Evolutionary conservation across 2,888 invertebrate genomes (phyloP).

Genomic region (Macrosoma leucophasiata): DNA sequence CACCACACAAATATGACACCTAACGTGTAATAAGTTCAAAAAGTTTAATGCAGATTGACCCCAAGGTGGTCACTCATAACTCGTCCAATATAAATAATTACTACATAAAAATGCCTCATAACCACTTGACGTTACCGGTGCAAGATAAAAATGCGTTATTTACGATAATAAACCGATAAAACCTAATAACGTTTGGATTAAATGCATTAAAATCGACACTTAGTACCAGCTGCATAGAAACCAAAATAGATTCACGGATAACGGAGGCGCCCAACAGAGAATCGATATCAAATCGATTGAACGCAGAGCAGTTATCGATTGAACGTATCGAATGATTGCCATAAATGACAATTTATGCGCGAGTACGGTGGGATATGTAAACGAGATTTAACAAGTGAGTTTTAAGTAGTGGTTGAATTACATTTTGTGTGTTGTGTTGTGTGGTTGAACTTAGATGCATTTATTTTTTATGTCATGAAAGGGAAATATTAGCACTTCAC

Average conservation of each 20-base stretch:
- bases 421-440: slow-evolving; percentile 27
- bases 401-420: slow-evolving; percentile 28
- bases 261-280: slow-evolving; percentile 47
- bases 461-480: no score
- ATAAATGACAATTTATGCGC: slow-evolving; percentile 71
- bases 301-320: slow-evolving; percentile 52
- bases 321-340: slow-evolving; percentile 61
- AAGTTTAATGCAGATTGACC: no score
- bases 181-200: slow-evolving; percentile 51
- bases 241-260: slow-evolving; percentile 35
- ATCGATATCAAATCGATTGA: slow-evolving; percentile 49
- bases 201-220: slow-evolving; percentile 42
- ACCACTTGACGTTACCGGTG: slow-evolving; percentile 17
- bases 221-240: no score
- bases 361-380: slow-evolving; percentile 67
- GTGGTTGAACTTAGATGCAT: no score
- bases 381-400: slow-evolving; percentile 52
- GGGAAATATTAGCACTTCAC: no score
- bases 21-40: no score
- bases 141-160: slow-evolving; percentile 35
- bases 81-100: no score
- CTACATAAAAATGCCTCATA: no score
- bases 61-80: no score
- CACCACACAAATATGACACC: no score
- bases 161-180: slow-evolving; percentile 56